These are phyloP conservation scores for Coleophora deauratella DNA, from an alignment of 2,888 invertebrate species.

Conservation along the genomic window DNA sequence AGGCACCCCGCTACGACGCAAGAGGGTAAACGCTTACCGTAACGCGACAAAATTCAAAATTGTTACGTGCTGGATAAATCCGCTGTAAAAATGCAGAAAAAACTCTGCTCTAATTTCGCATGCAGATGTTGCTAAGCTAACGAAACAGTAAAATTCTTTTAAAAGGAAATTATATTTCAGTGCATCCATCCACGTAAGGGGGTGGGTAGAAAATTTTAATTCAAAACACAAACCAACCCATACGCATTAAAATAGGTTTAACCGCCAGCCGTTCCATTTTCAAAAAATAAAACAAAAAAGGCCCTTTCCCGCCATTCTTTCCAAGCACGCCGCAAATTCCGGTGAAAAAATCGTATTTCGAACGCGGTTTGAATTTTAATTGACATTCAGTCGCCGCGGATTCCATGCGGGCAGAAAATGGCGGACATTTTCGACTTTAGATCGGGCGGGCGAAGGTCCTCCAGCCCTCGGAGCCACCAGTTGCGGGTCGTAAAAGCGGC, in stretches of 20 bases:
- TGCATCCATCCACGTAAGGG: slow-evolving; percentile 44
- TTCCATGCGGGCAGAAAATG: slow-evolving; percentile 37
- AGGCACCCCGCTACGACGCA: slow-evolving; percentile 49
- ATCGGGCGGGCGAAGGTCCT: slow-evolving; percentile 35
- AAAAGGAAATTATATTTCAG: slow-evolving; percentile 67
- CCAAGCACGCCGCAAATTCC: slow-evolving; percentile 69
- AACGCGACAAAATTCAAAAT: slow-evolving; percentile 17
- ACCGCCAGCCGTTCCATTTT: slow-evolving; percentile 69
- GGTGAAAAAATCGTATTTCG: slow-evolving; percentile 73
- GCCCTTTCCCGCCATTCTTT: slow-evolving; percentile 69
- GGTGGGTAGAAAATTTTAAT: slow-evolving; percentile 59
- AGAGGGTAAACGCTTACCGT: slow-evolving; percentile 27
- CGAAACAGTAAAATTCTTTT: slow-evolving; percentile 19
- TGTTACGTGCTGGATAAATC: slow-evolving; percentile 8
- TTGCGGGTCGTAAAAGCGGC: slow-evolving; percentile 48
- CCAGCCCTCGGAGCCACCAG: slow-evolving; percentile 34
- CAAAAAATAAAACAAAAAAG: slow-evolving; percentile 69
- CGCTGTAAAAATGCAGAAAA: slow-evolving; percentile 3
- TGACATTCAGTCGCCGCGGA: slow-evolving; percentile 58
- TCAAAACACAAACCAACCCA: slow-evolving; percentile 68
- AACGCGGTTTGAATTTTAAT: slow-evolving; percentile 75
- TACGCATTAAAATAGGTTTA: slow-evolving; percentile 73
- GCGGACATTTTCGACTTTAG: slow-evolving; percentile 58
- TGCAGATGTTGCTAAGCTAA: slow-evolving; percentile 6
- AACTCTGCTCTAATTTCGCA: slow-evolving; percentile 7